Evolutionary conservation across 2,888 invertebrate species (phyloP).

Genomic region (Diloba caeruleocephala): DNA sequence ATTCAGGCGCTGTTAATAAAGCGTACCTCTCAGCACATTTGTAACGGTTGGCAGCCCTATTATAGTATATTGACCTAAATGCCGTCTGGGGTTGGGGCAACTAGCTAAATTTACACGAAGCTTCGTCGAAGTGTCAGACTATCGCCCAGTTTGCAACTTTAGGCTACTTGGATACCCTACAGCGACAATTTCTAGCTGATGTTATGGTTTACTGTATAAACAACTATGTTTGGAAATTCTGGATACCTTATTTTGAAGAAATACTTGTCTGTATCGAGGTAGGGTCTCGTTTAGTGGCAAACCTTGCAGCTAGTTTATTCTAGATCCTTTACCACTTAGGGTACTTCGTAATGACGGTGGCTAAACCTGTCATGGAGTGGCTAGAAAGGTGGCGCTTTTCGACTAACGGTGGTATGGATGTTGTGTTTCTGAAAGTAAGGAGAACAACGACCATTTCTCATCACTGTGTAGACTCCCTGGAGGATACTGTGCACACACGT

Average conservation of each 20-base stretch:
- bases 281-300: too few relatives aligned
- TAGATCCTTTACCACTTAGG: too few relatives aligned
- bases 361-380: too few relatives aligned
- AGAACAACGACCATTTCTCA: too few relatives aligned
- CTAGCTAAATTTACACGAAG: conserved; percentile 64
- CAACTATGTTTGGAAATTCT: conserved; percentile 12
- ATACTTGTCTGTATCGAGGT: too few relatives aligned
- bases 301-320: too few relatives aligned
- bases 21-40: conserved; percentile 45
- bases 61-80: conserved; percentile 62
- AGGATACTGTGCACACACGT: too few relatives aligned
- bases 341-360: too few relatives aligned
- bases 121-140: conserved; percentile 59
- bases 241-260: neutral
- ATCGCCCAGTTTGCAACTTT: conserved; percentile 60
- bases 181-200: conserved; percentile 40
- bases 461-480: too few relatives aligned
- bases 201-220: conserved; percentile 30
- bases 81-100: conserved; percentile 50
- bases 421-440: too few relatives aligned
- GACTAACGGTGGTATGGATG: too few relatives aligned
- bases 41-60: conserved; percentile 38
- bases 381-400: too few relatives aligned
- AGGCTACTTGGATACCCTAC: conserved; percentile 47
- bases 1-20: conserved; percentile 34